phyloP scores from a whole-genome alignment of 2,888 invertebrate genomes.

The Catocala sponsa region DNA sequence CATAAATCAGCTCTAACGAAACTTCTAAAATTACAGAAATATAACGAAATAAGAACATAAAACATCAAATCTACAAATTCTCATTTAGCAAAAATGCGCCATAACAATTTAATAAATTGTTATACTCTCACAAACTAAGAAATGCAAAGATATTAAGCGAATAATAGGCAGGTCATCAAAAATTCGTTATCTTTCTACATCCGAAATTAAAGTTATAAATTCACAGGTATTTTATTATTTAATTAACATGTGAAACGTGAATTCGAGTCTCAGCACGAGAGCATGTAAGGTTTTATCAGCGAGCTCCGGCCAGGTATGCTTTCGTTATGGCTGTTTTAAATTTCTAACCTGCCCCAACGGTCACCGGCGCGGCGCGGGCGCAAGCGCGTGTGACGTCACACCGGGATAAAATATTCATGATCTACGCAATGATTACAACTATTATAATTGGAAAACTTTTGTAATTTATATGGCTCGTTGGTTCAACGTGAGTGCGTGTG shows the following conservation, averaged over 20 bases:
- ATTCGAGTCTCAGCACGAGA: conserved; percentile 11
- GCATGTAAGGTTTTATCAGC: conserved; percentile 28
- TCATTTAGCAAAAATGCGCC: too few relatives aligned
- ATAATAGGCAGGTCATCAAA: conserved; percentile 6
- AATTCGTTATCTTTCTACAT: conserved; percentile 4
- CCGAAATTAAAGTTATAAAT: conserved; percentile 7
- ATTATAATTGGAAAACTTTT: too few relatives aligned
- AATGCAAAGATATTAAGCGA: conserved; percentile 2
- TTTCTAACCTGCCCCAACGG: conserved; percentile 49
- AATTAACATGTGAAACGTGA: conserved; percentile 13
- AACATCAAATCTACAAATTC: too few relatives aligned
- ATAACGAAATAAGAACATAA: too few relatives aligned
- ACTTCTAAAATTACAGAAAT: too few relatives aligned
- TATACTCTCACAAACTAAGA: neutral
- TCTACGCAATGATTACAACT: too few relatives aligned
- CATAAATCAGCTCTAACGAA: too few relatives aligned
- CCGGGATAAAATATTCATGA: neutral
- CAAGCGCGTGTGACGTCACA: conserved; percentile 40
- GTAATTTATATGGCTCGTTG: too few relatives aligned
- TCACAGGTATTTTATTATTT: conserved; percentile 7
- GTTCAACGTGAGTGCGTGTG: too few relatives aligned
- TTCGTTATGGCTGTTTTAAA: conserved; percentile 43
- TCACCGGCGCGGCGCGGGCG: conserved; percentile 24
- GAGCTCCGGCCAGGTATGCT: conserved; percentile 22
- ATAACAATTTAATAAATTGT: too few relatives aligned